phyloP scores from a whole-genome alignment of 2,797 vertebrate species.

The Galagoides demidoff region DNA sequence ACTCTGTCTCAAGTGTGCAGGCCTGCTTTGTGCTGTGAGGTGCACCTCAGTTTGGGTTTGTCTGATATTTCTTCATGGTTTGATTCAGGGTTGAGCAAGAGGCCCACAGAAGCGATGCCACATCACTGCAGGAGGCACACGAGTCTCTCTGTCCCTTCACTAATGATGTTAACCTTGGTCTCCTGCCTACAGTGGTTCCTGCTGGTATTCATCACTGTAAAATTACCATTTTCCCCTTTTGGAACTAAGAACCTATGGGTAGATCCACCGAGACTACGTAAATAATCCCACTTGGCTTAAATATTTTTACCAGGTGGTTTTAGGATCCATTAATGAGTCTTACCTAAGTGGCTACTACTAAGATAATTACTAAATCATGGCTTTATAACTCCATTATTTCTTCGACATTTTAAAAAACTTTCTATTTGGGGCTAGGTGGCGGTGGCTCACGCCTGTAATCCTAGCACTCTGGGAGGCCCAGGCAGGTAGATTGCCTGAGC shows the following conservation, averaged over 20 bases:
- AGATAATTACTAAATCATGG: background rate
- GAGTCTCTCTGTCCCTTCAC: background rate
- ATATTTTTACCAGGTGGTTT: background rate
- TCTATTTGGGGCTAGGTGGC: background rate
- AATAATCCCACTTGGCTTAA: background rate
- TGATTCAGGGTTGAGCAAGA: background rate
- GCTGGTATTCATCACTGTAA: background rate
- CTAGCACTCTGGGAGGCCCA: too few species aligned
- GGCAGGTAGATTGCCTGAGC: too few species aligned
- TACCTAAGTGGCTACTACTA: background rate
- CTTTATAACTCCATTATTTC: background rate
- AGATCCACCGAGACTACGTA: background rate
- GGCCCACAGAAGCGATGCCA: background rate
- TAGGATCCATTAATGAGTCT: background rate
- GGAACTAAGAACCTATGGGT: background rate
- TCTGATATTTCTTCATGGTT: background rate
- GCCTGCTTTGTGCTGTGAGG: background rate
- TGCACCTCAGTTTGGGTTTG: background rate
- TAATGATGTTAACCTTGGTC: background rate
- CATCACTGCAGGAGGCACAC: too few species aligned
- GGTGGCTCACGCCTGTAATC: too few species aligned
- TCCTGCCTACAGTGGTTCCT: background rate
- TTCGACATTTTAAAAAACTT: background rate
- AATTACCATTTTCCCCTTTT: background rate
- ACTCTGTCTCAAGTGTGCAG: background rate